These are phyloP conservation scores for Vesta saturnalis DNA, from an alignment of 2,888 invertebrate genomes.

Conservation along the genomic window DNA sequence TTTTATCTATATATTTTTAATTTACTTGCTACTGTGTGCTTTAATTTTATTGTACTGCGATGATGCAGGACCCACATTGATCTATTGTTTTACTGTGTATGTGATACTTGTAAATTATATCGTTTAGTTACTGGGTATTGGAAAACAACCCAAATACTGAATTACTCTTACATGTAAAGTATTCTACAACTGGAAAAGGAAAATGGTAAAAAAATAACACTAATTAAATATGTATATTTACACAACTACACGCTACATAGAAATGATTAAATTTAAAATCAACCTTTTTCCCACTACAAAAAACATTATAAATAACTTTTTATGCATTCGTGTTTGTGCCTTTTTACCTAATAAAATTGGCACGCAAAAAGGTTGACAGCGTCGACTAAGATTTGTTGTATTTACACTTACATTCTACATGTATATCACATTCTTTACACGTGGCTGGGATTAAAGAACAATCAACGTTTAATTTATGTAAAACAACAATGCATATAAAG, in stretches of 20 bases:
- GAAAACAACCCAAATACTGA: too few relatives aligned
- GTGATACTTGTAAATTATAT: too few relatives aligned
- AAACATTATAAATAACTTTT: conserved; percentile 4
- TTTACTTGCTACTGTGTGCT: too few relatives aligned
- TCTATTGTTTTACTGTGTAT: too few relatives aligned
- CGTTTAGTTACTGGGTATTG: too few relatives aligned
- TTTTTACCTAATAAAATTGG: not conserved
- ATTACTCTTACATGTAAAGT: too few relatives aligned
- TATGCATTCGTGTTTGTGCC: not conserved
- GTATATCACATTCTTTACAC: conserved; percentile 33
- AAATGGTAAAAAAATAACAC: not conserved
- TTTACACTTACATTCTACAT: conserved; percentile 22
- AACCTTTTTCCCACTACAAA: conserved; percentile 15
- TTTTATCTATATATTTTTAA: too few relatives aligned
- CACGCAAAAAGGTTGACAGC: conserved; percentile 16
- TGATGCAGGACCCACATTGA: too few relatives aligned
- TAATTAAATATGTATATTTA: conserved; percentile 26
- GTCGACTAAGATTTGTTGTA: conserved; percentile 17
- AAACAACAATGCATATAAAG: conserved; percentile 15
- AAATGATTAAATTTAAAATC: conserved; percentile 27
- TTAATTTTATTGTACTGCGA: too few relatives aligned
- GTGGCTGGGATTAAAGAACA: conserved; percentile 25
- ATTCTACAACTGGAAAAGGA: not conserved
- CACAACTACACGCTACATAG: conserved; percentile 30
- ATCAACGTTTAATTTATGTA: conserved; percentile 13